A percentile compares a stretch with the other conserved stretches of the same genome.
These are phyloP conservation scores for Paracanthobrama guichenoti DNA, from an alignment of 2,113 vertebrate genomes.

Conservation along the genomic window DNA sequence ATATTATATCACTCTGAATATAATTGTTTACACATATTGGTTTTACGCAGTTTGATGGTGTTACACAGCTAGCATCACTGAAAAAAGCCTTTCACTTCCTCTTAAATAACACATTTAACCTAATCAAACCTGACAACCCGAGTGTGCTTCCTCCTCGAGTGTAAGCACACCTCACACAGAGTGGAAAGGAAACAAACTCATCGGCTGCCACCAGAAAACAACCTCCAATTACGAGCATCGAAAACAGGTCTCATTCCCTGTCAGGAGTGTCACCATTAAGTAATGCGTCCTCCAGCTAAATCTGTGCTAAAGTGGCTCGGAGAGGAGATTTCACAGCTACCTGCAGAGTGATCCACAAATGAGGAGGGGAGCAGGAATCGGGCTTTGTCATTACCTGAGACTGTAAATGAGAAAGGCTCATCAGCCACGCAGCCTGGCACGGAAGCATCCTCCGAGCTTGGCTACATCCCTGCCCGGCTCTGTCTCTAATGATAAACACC, in stretches of 20 bases:
- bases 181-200: constrained; percentile 35
- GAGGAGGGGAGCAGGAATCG: constrained; percentile 51
- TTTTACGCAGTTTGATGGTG: neutral
- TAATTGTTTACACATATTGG: neutral
- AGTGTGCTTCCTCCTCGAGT: neutral
- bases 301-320: constrained; percentile 49
- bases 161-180: constrained; percentile 21
- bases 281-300: constrained; percentile 45
- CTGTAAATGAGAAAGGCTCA: constrained; percentile 58
- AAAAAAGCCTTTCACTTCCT: neutral
- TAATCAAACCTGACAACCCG: constrained; percentile 12
- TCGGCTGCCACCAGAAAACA: constrained; percentile 33
- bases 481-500: constrained; percentile 65
- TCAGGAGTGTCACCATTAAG: constrained; percentile 40
- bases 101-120: constrained; percentile 14
- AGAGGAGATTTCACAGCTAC: constrained; percentile 59
- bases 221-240: constrained; percentile 34
- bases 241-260: constrained; percentile 23
- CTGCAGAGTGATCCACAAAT: constrained; percentile 65
- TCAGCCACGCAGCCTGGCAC: constrained; percentile 53
- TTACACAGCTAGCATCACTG: neutral
- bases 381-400: constrained; percentile 55
- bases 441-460: constrained; percentile 44
- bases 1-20: neutral
- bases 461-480: constrained; percentile 39